These are phyloP conservation scores for Lamprologus ornatipinnis DNA, from an alignment of 2,113 vertebrate genomes.

Conservation along the genomic window DNA sequence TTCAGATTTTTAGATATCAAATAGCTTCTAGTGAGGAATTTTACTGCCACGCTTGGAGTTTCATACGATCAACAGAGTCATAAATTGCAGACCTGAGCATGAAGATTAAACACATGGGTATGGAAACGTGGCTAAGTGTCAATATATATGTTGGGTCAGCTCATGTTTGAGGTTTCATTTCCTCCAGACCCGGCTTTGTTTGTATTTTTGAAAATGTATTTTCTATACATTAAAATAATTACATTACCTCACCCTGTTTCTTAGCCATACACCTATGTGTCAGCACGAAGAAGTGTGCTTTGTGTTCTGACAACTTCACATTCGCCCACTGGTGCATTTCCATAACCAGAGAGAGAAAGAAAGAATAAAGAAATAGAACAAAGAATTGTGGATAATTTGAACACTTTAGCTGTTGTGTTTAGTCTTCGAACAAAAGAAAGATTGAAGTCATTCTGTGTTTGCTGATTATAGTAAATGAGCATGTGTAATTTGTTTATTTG, in stretches of 20 bases:
- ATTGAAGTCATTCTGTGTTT: not conserved
- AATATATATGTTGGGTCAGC: not conserved
- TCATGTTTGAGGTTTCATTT: not conserved
- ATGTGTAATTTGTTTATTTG: not conserved
- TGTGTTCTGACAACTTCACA: conserved; percentile 43
- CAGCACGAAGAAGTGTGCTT: conserved; percentile 40
- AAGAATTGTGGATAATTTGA: conserved; percentile 11
- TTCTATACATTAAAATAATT: conserved; percentile 12
- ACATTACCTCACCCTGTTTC: not conserved
- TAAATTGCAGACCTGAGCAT: not conserved
- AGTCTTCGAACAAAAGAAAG: not conserved
- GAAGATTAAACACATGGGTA: not conserved
- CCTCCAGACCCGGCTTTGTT: not conserved
- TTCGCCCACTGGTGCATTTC: conserved; percentile 28
- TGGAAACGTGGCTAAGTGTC: not conserved
- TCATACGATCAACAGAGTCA: not conserved
- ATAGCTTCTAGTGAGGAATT: not conserved
- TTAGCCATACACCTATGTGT: conserved; percentile 40
- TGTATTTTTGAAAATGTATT: not conserved
- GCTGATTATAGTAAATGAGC: not conserved
- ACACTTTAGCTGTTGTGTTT: not conserved
- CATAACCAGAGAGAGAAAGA: conserved; percentile 16
- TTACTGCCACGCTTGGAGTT: not conserved
- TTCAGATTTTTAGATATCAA: not conserved
- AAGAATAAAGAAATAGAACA: not conserved